Base-by-base conservation (phyloP, 1,140 invertebrate genomes). In the Bombus haemorrhoidalis region DNA sequence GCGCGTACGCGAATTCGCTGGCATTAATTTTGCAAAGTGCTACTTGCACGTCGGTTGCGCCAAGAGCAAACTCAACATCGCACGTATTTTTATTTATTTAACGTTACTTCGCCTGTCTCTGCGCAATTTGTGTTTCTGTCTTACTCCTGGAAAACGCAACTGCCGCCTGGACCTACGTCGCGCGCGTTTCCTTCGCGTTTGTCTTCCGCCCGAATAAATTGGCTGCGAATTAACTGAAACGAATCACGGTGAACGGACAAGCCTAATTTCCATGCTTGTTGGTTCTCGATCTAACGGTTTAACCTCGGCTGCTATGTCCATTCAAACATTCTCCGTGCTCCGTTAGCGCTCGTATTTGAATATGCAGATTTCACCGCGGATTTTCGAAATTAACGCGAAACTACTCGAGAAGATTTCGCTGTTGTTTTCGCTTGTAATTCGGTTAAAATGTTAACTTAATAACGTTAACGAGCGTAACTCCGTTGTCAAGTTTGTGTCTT, bases 11-110 rank as follows among this genome's bases (percentile, higher is more conserved):
- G 41, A 76, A 76, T 76, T 69, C 59, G 22, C 59, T 28, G 32
- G 43, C 28, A 68, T 83, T 78, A 83, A 83, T 69, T 78, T 83
- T 57, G 28, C 74, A 83, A 53, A 53, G 47, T 53, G 47, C 47
- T 53, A 22, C 47, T 53, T 53, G 47, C 47, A 8, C 47, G 47
- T 22, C 6, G 47, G 18, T 53, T 53, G 47, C 62, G 18, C 10
- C 12, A 3, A 2, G 22, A 32, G 32, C 37, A 53, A 76, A 76
- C 43, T 28, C 12, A 13, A 2, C 15, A 3, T 37, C 9, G 37
- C 43, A 8, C 41, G 53, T 81, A n/a, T 79, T 57, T 77, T 68
- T 37, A 75, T 69, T 83, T 78, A 68, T 78, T 83, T 77, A 37
- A 15, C 41, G 59, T 76, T 39, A 15, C 28, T 13, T 37, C 15